Base-by-base conservation (phyloP, 2,113 vertebrate genomes). In the Tympanuchus pallidicinctus region DNA sequence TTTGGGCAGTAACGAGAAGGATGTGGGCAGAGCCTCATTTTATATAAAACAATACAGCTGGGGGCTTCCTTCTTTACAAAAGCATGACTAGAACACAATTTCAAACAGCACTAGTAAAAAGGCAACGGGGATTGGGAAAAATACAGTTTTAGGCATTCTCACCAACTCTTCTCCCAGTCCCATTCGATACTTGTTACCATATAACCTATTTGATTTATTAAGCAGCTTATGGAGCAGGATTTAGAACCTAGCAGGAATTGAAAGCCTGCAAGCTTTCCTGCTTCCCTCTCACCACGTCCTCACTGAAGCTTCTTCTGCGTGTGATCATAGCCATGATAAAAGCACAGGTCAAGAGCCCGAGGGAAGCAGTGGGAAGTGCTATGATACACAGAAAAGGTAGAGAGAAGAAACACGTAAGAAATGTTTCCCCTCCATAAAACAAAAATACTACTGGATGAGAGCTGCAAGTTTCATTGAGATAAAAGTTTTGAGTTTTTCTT, bases 221-320 rank as follows among this genome's bases (percentile, higher is more conserved):
- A 88, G 91, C 6, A 86, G 84, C 75, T 88, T 85, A 87, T 74
- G 82, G 85, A 91, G 84, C 57, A 92, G 85, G 82, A 82, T 71
- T 93, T 71, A 86, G 85, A 89, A 85, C 10, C 21, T 54, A 77
- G 72, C 10, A 70, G 78, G 71, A 91, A 89, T 71, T 28, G 82
- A 89, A 92, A 89, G 75, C 50, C 85, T 88, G 67, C 2, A 42
- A 95, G 67, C 86, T 80, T 93, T 92, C 91, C 78, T 88, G 56
- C 85, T 92, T 76, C 47, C 77, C 64, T 86, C 85, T 89, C 85
- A 91, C 88, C 93, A 95, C 82, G 89, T 90, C 92, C 90, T 92
- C 56, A 90, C 88, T 89, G 89, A 96, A 92, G 71, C 38, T 92
- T 42, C 50, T 95, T 92, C 89, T 95, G 63, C 43, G 74, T 85